A percentile compares a stretch with the other conserved stretches of the same genome.
phyloP scores from a whole-genome alignment of 2,113 vertebrate species.

The Chaenogobius annularis region DNA sequence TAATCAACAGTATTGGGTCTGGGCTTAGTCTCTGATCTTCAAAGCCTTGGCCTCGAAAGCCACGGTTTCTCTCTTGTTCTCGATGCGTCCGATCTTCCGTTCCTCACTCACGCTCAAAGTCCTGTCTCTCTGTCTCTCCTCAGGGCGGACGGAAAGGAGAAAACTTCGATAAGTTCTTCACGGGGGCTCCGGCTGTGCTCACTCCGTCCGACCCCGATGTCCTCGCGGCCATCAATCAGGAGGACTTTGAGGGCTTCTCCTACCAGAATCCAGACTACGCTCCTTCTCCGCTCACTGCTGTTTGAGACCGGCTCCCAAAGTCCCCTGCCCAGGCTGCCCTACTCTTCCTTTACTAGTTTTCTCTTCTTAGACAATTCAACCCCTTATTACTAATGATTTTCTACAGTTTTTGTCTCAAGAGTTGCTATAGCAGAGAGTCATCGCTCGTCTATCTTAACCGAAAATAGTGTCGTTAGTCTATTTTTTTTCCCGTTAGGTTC shows the following conservation, averaged over 20 bases:
- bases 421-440: not conserved
- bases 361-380: constrained; percentile 40
- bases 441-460: not conserved
- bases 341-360: constrained; percentile 34
- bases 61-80: no score
- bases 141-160: constrained; percentile 88
- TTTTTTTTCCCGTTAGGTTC: no score
- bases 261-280: constrained; percentile 84
- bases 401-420: not conserved
- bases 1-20: no score
- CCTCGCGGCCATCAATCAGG: constrained; percentile 86
- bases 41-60: no score
- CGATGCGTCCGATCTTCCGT: no score
- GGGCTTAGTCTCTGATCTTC: no score
- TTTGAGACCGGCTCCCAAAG: constrained; percentile 54
- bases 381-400: not conserved
- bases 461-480: no score
- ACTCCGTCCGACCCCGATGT: constrained; percentile 89
- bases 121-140: constrained; percentile 10
- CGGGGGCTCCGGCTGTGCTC: constrained; percentile 80
- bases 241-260: constrained; percentile 87
- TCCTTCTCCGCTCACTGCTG: constrained; percentile 72
- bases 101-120: no score
- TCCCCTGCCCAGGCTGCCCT: not conserved
- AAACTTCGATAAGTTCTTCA: constrained; percentile 94